Conservation (phyloP, 2,797 vertebrate genomes). For the Dendrocincla tyrannina region DNA sequence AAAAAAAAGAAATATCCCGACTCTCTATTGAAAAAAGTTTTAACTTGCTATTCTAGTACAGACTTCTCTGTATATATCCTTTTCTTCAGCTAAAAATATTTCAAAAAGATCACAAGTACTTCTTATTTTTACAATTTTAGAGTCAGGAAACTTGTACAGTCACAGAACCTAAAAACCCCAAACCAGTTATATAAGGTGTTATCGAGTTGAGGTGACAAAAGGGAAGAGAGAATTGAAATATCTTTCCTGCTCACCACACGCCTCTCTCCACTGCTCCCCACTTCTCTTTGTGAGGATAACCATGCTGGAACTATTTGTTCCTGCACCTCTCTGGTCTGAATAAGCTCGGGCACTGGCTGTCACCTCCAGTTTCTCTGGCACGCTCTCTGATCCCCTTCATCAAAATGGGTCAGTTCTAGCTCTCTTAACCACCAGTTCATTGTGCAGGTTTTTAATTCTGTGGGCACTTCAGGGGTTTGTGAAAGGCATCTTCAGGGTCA, state of each 20-base stretch:
- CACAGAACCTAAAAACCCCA: background rate
- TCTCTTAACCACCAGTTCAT: background rate
- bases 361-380: constrained; percentile 51
- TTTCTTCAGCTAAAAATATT: background rate
- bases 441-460: background rate
- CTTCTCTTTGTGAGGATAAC: constrained; percentile 43
- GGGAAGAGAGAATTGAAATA: background rate
- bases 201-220: background rate
- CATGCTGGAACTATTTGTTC: constrained; percentile 21
- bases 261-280: background rate
- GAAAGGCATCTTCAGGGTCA: background rate
- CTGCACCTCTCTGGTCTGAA: constrained; percentile 13
- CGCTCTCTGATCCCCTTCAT: background rate
- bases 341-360: constrained; percentile 29
- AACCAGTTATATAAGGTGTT: background rate
- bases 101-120: background rate
- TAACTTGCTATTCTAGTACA: background rate
- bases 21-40: background rate
- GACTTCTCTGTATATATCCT: background rate
- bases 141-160: background rate
- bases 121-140: background rate
- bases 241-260: background rate
- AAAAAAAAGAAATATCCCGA: background rate
- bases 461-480: background rate
- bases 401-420: constrained; percentile 46